Percentiles rank a stretch among this genome's conserved stretches.
These are phyloP conservation scores for Cenopis cana DNA, from an alignment of 2,888 invertebrate species.

Conservation along the genomic window DNA sequence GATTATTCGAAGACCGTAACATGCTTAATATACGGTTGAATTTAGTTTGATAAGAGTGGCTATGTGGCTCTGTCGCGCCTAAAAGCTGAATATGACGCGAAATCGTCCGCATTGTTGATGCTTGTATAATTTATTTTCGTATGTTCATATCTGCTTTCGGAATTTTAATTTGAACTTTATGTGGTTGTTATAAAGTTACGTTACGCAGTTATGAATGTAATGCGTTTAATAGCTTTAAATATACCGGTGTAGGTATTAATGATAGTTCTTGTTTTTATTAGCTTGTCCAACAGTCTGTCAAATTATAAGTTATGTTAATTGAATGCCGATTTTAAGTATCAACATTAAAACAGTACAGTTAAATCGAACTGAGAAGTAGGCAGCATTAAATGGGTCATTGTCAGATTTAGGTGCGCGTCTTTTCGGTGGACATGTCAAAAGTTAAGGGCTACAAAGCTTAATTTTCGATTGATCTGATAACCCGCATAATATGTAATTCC, in stretches of 20 bases:
- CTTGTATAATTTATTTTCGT: conserved; percentile 37
- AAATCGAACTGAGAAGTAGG: neutral
- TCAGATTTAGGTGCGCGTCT: no score
- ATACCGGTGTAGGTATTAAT: conserved; percentile 24
- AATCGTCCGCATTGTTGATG: conserved; percentile 20
- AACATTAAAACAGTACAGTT: neutral
- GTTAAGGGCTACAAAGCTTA: no score
- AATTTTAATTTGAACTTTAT: neutral
- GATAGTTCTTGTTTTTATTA: conserved; percentile 7
- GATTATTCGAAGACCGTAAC: neutral
- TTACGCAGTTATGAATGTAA: neutral
- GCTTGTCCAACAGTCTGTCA: neutral
- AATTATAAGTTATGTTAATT: neutral
- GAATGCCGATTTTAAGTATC: neutral
- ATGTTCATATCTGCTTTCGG: conserved; percentile 13
- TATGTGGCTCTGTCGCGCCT: conserved; percentile 14
- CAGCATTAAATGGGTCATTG: no score
- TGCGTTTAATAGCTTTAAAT: neutral
- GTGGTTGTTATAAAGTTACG: neutral
- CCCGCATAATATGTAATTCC: no score
- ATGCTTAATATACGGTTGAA: neutral
- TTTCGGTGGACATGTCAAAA: no score
- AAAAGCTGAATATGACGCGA: conserved; percentile 25
- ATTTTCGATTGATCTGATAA: no score
- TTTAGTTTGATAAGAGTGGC: neutral